Conservation (phyloP, 1,140 invertebrate genomes). For the Idris sp. region DNA sequence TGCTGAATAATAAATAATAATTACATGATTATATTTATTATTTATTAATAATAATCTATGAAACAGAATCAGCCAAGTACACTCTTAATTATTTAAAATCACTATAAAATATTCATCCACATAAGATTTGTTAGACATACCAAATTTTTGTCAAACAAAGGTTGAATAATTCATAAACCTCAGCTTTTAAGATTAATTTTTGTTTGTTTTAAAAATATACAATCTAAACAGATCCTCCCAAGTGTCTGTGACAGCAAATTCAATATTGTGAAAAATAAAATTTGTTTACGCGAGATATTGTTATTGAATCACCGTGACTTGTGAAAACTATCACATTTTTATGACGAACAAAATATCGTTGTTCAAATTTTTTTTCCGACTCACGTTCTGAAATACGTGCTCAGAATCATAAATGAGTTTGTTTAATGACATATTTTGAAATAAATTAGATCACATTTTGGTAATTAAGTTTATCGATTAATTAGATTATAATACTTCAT, state of each 20-base stretch:
- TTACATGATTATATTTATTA: too few relatives aligned
- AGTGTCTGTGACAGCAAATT: conserved; percentile 19
- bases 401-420: conserved; percentile 16
- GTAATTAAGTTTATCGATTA: conserved; percentile 4
- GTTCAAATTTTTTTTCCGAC: conserved; percentile 18
- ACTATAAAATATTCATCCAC: too few relatives aligned
- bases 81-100: too few relatives aligned
- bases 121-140: too few relatives aligned
- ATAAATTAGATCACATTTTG: conserved; percentile 20
- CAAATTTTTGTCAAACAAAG: too few relatives aligned
- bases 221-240: background rate
- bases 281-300: conserved; percentile 13
- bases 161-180: too few relatives aligned
- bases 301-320: conserved; percentile 20
- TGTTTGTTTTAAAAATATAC: conserved; percentile 1
- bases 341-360: conserved; percentile 14
- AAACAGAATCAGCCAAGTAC: too few relatives aligned
- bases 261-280: conserved; percentile 22
- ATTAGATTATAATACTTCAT: background rate
- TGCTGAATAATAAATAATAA: too few relatives aligned
- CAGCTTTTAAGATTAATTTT: too few relatives aligned
- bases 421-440: conserved; percentile 20
- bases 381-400: conserved; percentile 26
- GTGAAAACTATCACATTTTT: conserved; percentile 34
- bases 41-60: too few relatives aligned